phyloP scores from a whole-genome alignment of 2,797 vertebrate species.

The Gymnopithys bicolor region DNA sequence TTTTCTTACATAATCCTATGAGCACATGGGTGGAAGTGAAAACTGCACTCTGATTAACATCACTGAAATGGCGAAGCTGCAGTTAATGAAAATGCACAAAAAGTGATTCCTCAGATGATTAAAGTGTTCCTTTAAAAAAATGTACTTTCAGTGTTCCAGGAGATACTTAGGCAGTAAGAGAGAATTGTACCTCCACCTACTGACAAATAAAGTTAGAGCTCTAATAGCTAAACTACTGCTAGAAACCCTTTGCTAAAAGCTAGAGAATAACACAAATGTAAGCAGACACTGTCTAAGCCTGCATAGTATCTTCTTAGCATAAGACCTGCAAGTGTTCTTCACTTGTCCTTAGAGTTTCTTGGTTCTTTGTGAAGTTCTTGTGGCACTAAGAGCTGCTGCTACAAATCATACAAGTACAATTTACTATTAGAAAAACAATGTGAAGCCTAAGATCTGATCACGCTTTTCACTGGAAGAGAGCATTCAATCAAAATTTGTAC shows the following conservation, averaged over 20 bases:
- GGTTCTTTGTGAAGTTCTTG: background rate
- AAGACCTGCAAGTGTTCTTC: background rate
- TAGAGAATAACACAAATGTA: background rate
- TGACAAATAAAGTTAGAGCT: background rate
- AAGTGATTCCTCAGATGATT: background rate
- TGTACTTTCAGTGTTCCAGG: background rate
- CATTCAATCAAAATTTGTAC: background rate
- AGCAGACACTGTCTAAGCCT: background rate
- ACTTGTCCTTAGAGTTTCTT: background rate
- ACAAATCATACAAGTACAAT: background rate
- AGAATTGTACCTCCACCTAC: conserved; percentile 32
- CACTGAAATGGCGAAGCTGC: background rate
- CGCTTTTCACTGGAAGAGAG: background rate
- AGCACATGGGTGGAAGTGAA: background rate
- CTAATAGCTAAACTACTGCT: background rate
- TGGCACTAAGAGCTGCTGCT: background rate
- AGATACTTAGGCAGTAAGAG: background rate
- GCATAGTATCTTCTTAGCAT: background rate
- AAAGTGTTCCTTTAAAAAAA: background rate
- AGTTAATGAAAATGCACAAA: background rate
- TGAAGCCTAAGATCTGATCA: background rate
- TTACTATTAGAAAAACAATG: background rate
- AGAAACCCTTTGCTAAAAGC: background rate
- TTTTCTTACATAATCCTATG: background rate
- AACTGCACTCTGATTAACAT: background rate